Base-by-base conservation (phyloP, 1,140 invertebrate species). In the Vollenhovia emeryi region DNA sequence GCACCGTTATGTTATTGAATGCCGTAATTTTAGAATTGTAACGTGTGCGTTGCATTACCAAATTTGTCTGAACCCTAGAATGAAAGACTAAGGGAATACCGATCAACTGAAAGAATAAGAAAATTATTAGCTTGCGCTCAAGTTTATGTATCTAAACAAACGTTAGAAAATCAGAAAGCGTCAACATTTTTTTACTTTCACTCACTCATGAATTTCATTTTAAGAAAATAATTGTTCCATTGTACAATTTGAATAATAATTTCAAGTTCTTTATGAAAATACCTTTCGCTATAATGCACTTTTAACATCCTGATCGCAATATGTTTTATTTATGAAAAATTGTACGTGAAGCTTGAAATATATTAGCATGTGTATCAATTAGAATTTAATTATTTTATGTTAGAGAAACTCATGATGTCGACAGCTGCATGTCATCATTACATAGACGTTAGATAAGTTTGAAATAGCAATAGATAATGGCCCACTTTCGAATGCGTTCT, bases 61-160 rank as follows among this genome's bases (percentile, higher is more conserved):
- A 92, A 92, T 97, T 97, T 43, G 96, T 95, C 92, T 97, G 97
- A 24, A 97, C 89, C 18, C 96, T 96, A 15, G 97, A 95, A 40
- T 95, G 94, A 0, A 96, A 95, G 21, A 93, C 87, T 62, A 97
- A 84, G 0, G 96, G 96, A 1, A 97, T 90, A 9, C 97, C 97
- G 8, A 96, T 78, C 78, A 95, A 92, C 96, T 96, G 66, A 74
- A 85, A 90, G 13, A 18, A 75, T 50, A 5, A 15, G 15, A 50
- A 48, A 33, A 36, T 48, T 18, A 62, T 30, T 60, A 75, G 0
- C 5, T 30, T 0, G 24, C n/a, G 27, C 48, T 40, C 15, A 45
- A 43, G 11, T 15, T 21, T 27, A 7, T n/a, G 8, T 11, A 64
- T 8, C n/a, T 64, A 21, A 66, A 66, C 13, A 40, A 66, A 43